Base-by-base conservation (phyloP, 2,888 invertebrate genomes). In the Heliconius aoede region DNA sequence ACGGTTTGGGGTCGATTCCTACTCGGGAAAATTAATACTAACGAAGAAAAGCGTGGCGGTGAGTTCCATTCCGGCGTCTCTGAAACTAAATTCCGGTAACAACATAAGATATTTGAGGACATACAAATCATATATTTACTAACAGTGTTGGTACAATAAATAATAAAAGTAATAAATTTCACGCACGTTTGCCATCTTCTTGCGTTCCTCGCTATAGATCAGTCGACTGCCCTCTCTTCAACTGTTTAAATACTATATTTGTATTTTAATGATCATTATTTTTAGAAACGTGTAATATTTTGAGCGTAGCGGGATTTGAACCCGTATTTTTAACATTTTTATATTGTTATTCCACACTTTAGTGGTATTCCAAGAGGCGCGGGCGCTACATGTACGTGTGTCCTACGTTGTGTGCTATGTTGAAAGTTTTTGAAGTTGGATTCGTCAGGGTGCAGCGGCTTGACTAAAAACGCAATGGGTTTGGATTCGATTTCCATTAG, bases 151-250 rank as follows among this genome's bases (percentile, higher is more conserved):
- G 30, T 36, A 32, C 9, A 30, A 64, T 36, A 36, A 36, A 64
- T 64, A 64, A 36, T n/a, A n/a, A 32, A n/a, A n/a, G 32, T n/a
- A 32, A 64, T 64, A 64, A 64, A 64, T 64, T 64, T 36, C 13
- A 64, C 64, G 64, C 64, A 64, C 64, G 32, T 64, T 64, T 32
- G n/a, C 32, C 32, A 24, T 36, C n/a, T 64, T n/a, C 32, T 64
- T 21, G 32, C 64, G 32, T 24, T n/a, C n/a, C 32, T 36, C n/a
- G 36, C 32, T 4, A 64, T 64, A 64, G 24, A 64, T 64, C 32
- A 64, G 32, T 64, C 64, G n/a, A 36, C 4, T 64, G 32, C 36
- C n/a, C n/a, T n/a, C n/a, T 36, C 13, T n/a, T 4, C n/a, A n/a
- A n/a, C n/a, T n/a, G 64, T 36, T 64, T 36, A 11, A 36, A 64